Percentiles rank a stretch among this genome's conserved stretches.
phyloP scores from a whole-genome alignment of 2,888 invertebrate species.

The Acrobasis suavella region DNA sequence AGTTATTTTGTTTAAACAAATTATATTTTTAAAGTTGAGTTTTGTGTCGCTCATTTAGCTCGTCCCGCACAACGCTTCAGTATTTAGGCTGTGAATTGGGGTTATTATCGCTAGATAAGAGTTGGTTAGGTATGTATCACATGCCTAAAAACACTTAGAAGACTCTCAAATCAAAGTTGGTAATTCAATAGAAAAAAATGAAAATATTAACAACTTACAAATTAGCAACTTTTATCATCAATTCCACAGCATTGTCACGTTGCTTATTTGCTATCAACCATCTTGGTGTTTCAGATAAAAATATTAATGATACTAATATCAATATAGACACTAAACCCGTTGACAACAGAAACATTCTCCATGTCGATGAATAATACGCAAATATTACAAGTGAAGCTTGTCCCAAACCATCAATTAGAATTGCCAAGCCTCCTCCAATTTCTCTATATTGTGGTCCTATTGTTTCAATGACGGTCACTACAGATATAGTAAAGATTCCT shows the following conservation, averaged over 20 bases:
- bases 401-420: slow-evolving; percentile 47
- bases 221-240: slow-evolving; percentile 53
- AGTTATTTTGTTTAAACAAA: too few species aligned
- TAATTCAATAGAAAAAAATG: too few species aligned
- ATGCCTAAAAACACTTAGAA: too few species aligned
- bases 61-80: too few species aligned
- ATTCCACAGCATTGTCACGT: slow-evolving; percentile 41
- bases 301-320: slow-evolving; percentile 41
- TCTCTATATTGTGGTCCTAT: slow-evolving; percentile 77
- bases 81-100: too few species aligned
- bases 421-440: slow-evolving; percentile 39
- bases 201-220: slow-evolving; percentile 41
- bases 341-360: slow-evolving; percentile 47
- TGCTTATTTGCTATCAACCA: slow-evolving; percentile 57
- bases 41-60: too few species aligned
- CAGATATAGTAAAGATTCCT: slow-evolving; percentile 84
- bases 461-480: slow-evolving; percentile 80
- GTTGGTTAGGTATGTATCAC: too few species aligned
- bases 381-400: slow-evolving; percentile 44
- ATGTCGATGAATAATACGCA: slow-evolving; percentile 49
- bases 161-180: too few species aligned
- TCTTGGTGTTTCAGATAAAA: slow-evolving; percentile 59
- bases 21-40: too few species aligned
- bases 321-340: slow-evolving; percentile 40
- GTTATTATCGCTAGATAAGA: too few species aligned